Evolutionary conservation across 1,140 invertebrate species (phyloP), one percentile per base, ranked within the genome.

Genomic region (Coenobita brevimanus): DNA sequence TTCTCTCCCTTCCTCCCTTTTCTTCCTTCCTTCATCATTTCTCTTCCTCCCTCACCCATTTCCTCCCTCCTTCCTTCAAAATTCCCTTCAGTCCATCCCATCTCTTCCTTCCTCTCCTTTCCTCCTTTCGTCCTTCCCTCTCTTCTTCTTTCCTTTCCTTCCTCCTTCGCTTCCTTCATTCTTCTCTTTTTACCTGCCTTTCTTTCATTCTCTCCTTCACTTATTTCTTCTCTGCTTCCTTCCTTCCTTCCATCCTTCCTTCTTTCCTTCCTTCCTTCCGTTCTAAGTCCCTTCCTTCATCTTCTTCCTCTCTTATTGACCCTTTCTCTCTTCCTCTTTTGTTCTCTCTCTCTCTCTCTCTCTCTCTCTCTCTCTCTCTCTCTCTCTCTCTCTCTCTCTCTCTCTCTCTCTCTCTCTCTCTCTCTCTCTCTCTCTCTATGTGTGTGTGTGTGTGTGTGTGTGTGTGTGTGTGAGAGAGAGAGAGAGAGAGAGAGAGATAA

Each of bases 381-480:
- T 75, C 30, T 75, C 30, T 75, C 71, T 75, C 71, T 75, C 71
- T 75, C 30, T 75, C 71, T 75, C 71, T 75, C 71, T 75, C 71
- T 75, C 2, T 41, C 30, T 75, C 2, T 75, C 30, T 41, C 6
- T 75, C 30, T 75, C 6, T 75, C 30, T 75, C 6, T 75, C 27
- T 75, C 6, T 75, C 71, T 75, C 6, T 75, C 30, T 75, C 33
- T 41, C 33, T 75, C 0, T 38, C 2, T 38, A 1, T 41, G 13
- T 43, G 33, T 69, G 2, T 69, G 36, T 17, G 71, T 75, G 71
- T 75, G 69, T 73, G 6, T 73, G 69, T 73, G 69, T 73, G 33
- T 73, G 3, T 36, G 24, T 73, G n/a, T 73, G 69, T 73, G n/a
- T 73, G 33, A 8, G 24, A 30, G 69, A 30, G 24, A 10, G 17